These are phyloP conservation scores for Solea solea DNA, from an alignment of 2,113 vertebrate genomes.

Conservation along the genomic window DNA sequence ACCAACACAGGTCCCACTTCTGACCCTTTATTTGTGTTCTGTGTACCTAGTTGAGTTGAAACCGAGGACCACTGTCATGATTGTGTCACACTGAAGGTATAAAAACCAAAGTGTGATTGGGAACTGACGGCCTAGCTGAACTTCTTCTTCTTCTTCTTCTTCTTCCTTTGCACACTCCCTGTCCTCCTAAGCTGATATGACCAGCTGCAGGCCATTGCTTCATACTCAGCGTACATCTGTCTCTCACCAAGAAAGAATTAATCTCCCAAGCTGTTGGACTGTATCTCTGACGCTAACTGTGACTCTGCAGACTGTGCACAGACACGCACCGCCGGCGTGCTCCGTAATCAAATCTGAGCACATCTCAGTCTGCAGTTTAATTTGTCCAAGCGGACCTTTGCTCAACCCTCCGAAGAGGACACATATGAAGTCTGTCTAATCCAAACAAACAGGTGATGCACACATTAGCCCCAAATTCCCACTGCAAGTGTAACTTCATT, in stretches of 20 bases:
- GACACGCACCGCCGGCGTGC: slow-evolving; percentile 4
- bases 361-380: slow-evolving; percentile 24
- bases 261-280: slow-evolving; percentile 3
- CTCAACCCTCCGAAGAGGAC: slow-evolving; percentile 49
- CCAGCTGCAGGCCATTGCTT: background rate
- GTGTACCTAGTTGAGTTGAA: background rate
- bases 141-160: no score
- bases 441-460: slow-evolving; percentile 72
- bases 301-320: background rate
- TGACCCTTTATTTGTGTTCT: no score
- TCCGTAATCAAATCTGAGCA: slow-evolving; percentile 24
- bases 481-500: slow-evolving; percentile 71
- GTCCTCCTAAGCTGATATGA: slow-evolving; percentile 6
- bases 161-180: background rate
- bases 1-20: no score
- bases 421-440: slow-evolving; percentile 58
- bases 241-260: background rate
- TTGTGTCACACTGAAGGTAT: background rate
- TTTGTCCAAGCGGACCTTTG: slow-evolving; percentile 44
- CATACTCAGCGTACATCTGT: background rate
- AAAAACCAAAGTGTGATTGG: background rate
- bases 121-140: no score
- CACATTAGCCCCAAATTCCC: slow-evolving; percentile 66
- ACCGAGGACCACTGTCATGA: background rate
- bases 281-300: slow-evolving; percentile 2